Conservation (phyloP, 1,140 invertebrate genomes). For the Hormaphis cornu region DNA sequence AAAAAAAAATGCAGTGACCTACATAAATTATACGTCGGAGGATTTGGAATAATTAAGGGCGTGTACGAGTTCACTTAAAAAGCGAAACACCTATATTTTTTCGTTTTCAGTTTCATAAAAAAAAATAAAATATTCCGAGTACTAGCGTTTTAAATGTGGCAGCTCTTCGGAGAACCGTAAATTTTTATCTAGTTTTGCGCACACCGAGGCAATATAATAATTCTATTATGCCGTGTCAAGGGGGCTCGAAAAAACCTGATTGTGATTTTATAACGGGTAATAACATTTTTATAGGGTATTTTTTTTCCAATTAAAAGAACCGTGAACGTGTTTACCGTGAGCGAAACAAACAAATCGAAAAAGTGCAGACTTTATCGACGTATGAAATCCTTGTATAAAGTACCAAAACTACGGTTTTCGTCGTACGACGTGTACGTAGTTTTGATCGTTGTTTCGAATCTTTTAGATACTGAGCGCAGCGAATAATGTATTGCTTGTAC, state of each 20-base stretch:
- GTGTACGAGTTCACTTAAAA: not conserved
- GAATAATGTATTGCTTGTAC: too few species aligned
- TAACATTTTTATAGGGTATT: not conserved
- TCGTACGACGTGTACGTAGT: too few species aligned
- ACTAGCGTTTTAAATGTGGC: not conserved
- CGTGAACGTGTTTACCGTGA: not conserved
- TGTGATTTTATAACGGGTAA: not conserved
- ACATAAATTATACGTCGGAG: too few species aligned
- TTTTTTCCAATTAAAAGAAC: not conserved
- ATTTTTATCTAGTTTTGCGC: not conserved
- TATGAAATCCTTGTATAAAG: too few species aligned
- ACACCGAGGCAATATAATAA: not conserved
- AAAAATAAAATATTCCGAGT: not conserved
- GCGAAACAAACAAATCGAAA: not conserved
- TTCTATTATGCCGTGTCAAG: not conserved
- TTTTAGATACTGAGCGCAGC: too few species aligned
- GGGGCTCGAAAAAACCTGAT: not conserved
- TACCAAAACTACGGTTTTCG: too few species aligned
- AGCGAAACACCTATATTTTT: not conserved
- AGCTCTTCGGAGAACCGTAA: not conserved
- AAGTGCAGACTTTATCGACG: not conserved
- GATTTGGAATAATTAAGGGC: not conserved
- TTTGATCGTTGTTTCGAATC: too few species aligned
- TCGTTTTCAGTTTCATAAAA: not conserved
- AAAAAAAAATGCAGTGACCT: too few species aligned